Conservation (phyloP, 2,888 invertebrate genomes). For the Bimastos eiseni region DNA sequence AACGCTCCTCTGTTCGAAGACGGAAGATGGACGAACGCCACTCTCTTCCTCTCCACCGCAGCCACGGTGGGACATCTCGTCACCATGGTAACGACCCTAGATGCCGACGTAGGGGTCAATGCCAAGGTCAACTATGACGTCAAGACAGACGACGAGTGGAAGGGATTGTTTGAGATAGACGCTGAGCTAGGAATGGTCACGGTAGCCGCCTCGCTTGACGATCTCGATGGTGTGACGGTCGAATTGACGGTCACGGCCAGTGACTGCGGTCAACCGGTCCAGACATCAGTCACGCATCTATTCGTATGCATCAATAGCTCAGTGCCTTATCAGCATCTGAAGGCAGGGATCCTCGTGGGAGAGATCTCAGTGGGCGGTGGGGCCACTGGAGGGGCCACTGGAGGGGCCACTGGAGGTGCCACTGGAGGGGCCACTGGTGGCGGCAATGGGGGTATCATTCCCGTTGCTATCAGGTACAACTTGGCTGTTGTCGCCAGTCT, state of each 20-base stretch:
- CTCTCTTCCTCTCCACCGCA: slow-evolving; percentile 36
- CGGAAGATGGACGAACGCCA: slow-evolving; percentile 26
- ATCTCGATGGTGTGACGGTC: slow-evolving; percentile 24
- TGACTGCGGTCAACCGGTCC: slow-evolving; percentile 16
- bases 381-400: neutral
- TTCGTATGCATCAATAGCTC: slow-evolving; percentile 25
- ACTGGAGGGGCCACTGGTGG: no score
- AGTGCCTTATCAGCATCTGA: neutral
- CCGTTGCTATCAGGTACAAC: slow-evolving; percentile 33
- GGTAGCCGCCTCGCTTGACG: neutral
- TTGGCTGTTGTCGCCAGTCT: slow-evolving; percentile 39
- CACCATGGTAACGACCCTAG: slow-evolving; percentile 34
- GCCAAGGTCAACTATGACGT: slow-evolving; percentile 33
- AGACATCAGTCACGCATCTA: neutral
- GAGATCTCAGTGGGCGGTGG: neutral
- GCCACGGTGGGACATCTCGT: slow-evolving; percentile 37
- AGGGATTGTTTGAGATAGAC: slow-evolving; percentile 23
- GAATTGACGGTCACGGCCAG: slow-evolving; percentile 28
- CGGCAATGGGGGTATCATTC: neutral
- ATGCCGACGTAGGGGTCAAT: slow-evolving; percentile 36
- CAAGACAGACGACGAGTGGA: slow-evolving; percentile 3
- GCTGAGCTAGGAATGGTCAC: slow-evolving; percentile 19
- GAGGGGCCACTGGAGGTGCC: neutral
- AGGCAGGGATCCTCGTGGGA: neutral
- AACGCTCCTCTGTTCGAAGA: slow-evolving; percentile 36